phyloP scores from a whole-genome alignment of 1,140 invertebrate species.

The Heliconius himera region DNA sequence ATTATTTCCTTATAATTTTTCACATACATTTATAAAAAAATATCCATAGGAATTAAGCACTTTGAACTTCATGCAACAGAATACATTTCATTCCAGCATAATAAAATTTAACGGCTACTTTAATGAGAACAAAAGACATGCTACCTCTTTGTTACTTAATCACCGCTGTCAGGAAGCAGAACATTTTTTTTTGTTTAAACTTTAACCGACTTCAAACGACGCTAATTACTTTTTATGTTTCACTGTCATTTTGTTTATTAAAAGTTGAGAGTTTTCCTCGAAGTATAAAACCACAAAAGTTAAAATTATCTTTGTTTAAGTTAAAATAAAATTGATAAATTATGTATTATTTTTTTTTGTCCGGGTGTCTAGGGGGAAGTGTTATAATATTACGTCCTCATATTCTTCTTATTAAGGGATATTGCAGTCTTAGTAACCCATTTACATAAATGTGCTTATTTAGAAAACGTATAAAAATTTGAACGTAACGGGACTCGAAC shows the following conservation, averaged over 20 bases:
- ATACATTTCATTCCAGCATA: background rate
- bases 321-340: background rate
- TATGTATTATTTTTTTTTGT: background rate
- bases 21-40: background rate
- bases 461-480: too few relatives aligned
- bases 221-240: constrained; percentile 9
- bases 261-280: background rate
- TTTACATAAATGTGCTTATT: too few relatives aligned
- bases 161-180: background rate
- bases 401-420: too few relatives aligned
- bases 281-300: background rate
- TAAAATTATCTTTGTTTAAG: background rate
- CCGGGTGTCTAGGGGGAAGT: too few relatives aligned
- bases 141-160: constrained; percentile 13
- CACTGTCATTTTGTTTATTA: constrained; percentile 4
- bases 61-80: background rate
- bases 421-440: too few relatives aligned
- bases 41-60: background rate
- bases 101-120: constrained; percentile 5
- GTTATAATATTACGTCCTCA: too few relatives aligned
- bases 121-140: constrained; percentile 8
- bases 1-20: background rate
- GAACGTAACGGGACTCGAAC: too few relatives aligned
- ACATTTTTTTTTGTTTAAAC: constrained; percentile 1
- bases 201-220: constrained; percentile 10